phyloP scores from a whole-genome alignment of 2,113 vertebrate genomes.

The Scomber japonicus region DNA sequence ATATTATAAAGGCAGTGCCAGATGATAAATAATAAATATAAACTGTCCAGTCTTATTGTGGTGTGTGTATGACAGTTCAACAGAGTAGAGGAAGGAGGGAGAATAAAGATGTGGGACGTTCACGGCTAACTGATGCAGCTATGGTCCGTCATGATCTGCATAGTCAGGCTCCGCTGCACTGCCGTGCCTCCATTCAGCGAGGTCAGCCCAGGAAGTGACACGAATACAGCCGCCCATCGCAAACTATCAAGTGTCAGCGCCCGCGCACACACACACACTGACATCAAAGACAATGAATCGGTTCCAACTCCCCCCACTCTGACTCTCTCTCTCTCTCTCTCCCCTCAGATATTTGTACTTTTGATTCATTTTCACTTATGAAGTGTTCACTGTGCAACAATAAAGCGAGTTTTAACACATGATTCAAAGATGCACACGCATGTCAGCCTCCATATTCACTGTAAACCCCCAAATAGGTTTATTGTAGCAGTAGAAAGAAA shows the following conservation, averaged over 20 bases:
- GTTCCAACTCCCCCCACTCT: neutral
- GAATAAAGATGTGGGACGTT: neutral
- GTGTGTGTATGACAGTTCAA: neutral
- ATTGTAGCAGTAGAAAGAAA: too few species aligned
- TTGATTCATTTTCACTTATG: slow-evolving; percentile 23
- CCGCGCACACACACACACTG: neutral
- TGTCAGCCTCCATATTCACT: neutral
- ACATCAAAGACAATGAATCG: slow-evolving; percentile 1
- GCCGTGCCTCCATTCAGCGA: slow-evolving; percentile 26
- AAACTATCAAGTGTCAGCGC: slow-evolving; percentile 15
- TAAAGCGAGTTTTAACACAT: neutral
- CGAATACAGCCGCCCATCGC: slow-evolving; percentile 2
- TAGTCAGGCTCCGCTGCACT: slow-evolving; percentile 14
- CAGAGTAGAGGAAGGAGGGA: neutral
- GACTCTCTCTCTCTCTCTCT: neutral
- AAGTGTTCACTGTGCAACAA: neutral
- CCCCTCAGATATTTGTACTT: slow-evolving; percentile 54
- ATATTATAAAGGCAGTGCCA: too few species aligned
- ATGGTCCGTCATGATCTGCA: slow-evolving; percentile 1
- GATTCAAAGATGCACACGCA: neutral
- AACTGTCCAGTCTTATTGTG: neutral
- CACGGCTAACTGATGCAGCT: slow-evolving; percentile 8
- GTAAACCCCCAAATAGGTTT: neutral
- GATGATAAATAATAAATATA: neutral
- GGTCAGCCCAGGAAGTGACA: slow-evolving; percentile 30